Percentiles rank a stretch among this genome's conserved stretches.
phyloP scores from a whole-genome alignment of 2,113 vertebrate species.

The Poeciliopsis occidentalis region DNA sequence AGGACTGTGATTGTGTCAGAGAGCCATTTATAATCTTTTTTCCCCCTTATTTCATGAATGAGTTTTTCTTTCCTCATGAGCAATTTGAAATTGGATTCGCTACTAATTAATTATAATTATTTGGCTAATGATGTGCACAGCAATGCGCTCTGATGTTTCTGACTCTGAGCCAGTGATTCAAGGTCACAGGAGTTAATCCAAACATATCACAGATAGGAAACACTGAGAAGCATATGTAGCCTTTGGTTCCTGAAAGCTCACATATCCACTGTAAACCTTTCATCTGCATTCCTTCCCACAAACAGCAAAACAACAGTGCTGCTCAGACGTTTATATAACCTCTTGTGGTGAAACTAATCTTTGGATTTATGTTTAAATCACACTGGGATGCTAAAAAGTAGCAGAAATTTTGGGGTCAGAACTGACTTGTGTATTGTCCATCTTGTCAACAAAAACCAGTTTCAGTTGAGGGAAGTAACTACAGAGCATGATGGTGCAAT shows the following conservation, averaged over 20 bases:
- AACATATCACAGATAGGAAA: conserved; percentile 52
- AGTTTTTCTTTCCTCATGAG: conserved; percentile 49
- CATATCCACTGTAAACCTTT: conserved; percentile 3
- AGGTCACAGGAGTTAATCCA: conserved; percentile 68
- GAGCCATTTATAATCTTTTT: conserved; percentile 54
- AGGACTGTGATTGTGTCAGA: conserved; percentile 54
- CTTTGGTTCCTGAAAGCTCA: conserved; percentile 12
- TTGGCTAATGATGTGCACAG: conserved; percentile 66
- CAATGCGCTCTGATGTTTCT: conserved; percentile 53
- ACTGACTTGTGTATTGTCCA: not conserved
- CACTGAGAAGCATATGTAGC: conserved; percentile 19
- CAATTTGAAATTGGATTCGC: conserved; percentile 73
- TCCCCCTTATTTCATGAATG: conserved; percentile 26
- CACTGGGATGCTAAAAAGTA: not conserved
- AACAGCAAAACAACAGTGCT: not conserved
- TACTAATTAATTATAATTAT: no score
- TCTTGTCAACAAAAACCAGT: no score
- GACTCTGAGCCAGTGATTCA: conserved; percentile 60
- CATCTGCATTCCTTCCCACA: not conserved
- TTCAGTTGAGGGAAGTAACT: not conserved
- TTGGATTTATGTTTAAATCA: not conserved
- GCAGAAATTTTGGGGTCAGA: not conserved
- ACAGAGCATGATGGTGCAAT: not conserved
- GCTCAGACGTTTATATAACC: not conserved
- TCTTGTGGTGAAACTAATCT: not conserved